These are phyloP conservation scores for Myotis davidii DNA, from an alignment of 2,113 vertebrate species.

Conservation along the genomic window DNA sequence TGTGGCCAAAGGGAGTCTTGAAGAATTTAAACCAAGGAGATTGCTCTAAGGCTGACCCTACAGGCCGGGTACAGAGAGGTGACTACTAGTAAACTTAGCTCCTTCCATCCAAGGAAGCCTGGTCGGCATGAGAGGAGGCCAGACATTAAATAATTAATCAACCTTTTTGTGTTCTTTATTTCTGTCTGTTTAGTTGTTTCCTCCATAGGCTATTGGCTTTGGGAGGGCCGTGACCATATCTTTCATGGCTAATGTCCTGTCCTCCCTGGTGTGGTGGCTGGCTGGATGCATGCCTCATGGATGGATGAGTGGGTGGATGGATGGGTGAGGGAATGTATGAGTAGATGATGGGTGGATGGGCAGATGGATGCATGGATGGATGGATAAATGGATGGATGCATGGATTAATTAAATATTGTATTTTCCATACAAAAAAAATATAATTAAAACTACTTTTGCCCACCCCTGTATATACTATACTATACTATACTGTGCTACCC, in stretches of 20 bases:
- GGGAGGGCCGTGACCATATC: not conserved
- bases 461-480: not conserved
- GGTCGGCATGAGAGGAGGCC: not conserved
- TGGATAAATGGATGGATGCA: fast-evolving
- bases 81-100: not conserved
- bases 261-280: not conserved
- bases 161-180: not conserved
- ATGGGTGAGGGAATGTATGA: fast-evolving
- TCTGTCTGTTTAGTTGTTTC: not conserved
- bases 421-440: not conserved
- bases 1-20: not conserved
- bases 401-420: not conserved
- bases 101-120: not conserved
- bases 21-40: not conserved
- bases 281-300: not conserved
- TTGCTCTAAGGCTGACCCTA: not conserved
- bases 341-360: not conserved
- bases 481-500: not conserved
- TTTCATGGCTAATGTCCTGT: not conserved
- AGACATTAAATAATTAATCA: not conserved
- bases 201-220: not conserved
- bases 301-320: fast-evolving
- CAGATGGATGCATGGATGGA: no score
- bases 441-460: not conserved
- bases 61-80: not conserved